Evolutionary conservation across 2,888 invertebrate species (phyloP).

Genomic region (Cheilosia scutellata): DNA sequence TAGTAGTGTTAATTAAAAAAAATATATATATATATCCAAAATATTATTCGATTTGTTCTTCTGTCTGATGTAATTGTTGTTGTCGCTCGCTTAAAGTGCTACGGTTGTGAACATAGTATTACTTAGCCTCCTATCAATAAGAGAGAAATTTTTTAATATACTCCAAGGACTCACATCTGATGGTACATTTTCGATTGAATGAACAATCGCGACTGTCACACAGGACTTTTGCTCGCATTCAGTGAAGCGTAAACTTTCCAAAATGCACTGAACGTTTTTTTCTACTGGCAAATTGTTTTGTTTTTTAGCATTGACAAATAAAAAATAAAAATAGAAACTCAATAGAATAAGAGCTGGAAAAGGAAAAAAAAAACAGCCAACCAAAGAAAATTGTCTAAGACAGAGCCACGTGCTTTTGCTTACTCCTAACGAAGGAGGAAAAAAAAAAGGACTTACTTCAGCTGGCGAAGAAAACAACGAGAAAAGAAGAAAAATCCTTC

Average conservation of each 20-base stretch:
- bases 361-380: not conserved
- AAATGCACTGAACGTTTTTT: conserved; percentile 30
- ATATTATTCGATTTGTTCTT: conserved; percentile 14
- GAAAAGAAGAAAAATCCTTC: conserved; percentile 40
- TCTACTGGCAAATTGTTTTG: conserved; percentile 3
- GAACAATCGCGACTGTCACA: conserved; percentile 72
- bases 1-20: conserved; percentile 49
- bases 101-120: conserved; percentile 82
- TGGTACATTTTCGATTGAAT: conserved; percentile 70
- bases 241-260: conserved; percentile 30
- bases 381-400: conserved; percentile 25
- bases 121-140: conserved; percentile 55
- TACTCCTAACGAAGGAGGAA: conserved; percentile 3
- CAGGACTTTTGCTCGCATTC: conserved; percentile 57
- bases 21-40: not conserved
- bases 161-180: conserved; percentile 34
- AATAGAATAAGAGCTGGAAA: conserved; percentile 12
- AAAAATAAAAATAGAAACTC: conserved; percentile 24
- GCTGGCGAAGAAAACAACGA: conserved; percentile 1
- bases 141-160: conserved; percentile 20
- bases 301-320: conserved; percentile 13
- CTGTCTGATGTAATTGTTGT: conserved; percentile 41
- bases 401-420: conserved; percentile 49
- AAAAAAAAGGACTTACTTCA: conserved; percentile 8
- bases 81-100: conserved; percentile 83